Base-by-base conservation (phyloP, 2,888 invertebrate species). In the Drosophila neotestacea region DNA sequence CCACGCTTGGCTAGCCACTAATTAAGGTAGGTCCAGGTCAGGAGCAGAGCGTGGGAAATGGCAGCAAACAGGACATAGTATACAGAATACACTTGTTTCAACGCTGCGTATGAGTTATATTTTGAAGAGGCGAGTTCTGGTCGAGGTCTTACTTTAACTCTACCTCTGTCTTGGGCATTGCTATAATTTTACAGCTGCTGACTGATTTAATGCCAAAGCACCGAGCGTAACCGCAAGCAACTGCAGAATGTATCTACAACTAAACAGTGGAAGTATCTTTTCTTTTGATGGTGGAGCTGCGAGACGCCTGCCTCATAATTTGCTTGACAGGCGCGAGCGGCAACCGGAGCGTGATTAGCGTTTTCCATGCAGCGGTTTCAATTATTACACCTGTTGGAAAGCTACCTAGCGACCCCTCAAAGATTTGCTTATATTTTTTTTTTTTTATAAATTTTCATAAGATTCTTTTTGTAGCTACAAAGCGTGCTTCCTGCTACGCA, bases 361-460 rank as follows among this genome's bases (percentile, higher is more conserved):
- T 85, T 90, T 90, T 74, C 74, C 85, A 83, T 84, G 87, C 79
- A 78, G 85, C 83, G 81, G 88, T 89, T 91, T 88, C 92, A 92
- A 92, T 92, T 92, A 92, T 91, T 91, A 92, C 91, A 92, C 91
- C 92, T 92, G 91, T 87, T 61, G 46, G 52, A 39, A 42, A 59
- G 36, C 38, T 48, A 65, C 58, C 56, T 32, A 32, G 47, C 50
- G 74, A 70, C 70, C 78, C 74, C 72, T 80, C 46, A 32, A 67
- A 70, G 69, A 72, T 69, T 56, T 71, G 47, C 56, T 52, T 41
- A 44, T 65, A 7, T 50, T 38, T 48, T 16, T 16, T n/a, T 50
- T 11, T 54, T 34, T 41, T 46, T 48, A 51, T 74, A 55, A 73
- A 84, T 73, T 84, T 79, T 76, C 68, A 73, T 71, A 77, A 77